Conservation (phyloP, 2,113 vertebrate species). For the Oryzias celebensis region DNA sequence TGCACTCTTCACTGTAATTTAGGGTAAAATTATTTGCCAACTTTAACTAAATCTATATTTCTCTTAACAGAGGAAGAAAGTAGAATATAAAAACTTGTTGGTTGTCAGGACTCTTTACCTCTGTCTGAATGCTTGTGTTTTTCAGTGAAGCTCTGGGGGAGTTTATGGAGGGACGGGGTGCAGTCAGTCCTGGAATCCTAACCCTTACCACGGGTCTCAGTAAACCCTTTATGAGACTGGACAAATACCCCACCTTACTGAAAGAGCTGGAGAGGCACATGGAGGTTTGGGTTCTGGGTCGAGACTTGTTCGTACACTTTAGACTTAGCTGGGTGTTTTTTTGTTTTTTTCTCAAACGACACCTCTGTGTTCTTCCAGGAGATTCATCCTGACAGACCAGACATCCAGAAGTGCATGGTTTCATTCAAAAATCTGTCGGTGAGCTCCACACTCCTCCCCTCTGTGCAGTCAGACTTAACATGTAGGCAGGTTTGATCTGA, state of each 20-base stretch:
- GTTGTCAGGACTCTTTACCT: background rate
- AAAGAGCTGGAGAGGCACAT: conserved; percentile 98
- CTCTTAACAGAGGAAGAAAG: too few relatives aligned
- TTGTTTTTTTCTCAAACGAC: background rate
- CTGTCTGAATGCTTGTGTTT: background rate
- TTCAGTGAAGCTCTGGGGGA: conserved; percentile 91
- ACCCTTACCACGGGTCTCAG: conserved; percentile 95
- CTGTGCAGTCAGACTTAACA: background rate
- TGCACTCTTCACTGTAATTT: too few relatives aligned
- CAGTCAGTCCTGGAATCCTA: conserved; percentile 90
- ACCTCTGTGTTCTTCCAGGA: conserved; percentile 76
- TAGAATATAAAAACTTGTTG: background rate
- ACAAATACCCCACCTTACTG: conserved; percentile 95
- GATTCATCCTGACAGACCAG: conserved; percentile 89
- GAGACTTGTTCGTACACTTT: background rate
- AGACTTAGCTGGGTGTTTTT: background rate
- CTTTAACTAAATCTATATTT: too few relatives aligned
- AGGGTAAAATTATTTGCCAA: too few relatives aligned
- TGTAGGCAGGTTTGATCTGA: background rate
- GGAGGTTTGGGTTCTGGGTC: conserved; percentile 80
- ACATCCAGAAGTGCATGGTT: conserved; percentile 95
- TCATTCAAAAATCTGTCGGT: conserved; percentile 95
- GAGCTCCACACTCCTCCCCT: conserved; percentile 60
- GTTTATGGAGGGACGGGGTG: conserved; percentile 95
- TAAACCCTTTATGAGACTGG: conserved; percentile 98